Base-by-base conservation (phyloP, 2,888 invertebrate genomes). In the Liopterus haemorrhoidalis region DNA sequence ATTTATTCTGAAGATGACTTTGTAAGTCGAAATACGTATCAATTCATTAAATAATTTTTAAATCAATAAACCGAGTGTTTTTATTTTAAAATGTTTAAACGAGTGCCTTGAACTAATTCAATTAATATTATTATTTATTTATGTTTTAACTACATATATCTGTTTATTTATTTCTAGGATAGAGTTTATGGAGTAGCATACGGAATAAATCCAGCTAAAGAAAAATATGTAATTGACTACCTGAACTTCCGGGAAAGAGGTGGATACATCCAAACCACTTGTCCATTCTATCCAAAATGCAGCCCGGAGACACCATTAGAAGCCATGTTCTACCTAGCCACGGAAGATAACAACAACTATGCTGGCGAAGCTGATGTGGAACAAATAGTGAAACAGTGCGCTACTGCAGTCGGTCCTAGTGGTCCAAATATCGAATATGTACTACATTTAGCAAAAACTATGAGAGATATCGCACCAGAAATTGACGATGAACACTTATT, bases 141-240 rank as follows among this genome's bases (percentile, higher is more conserved):
- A n/a, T n/a, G n/a, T n/a, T n/a, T n/a, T n/a, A n/a, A n/a, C n/a
- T n/a, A 12, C 31, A 12, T 12, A n/a, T 32, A 8, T 16, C 4
- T 32, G 6, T 32, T 5, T 11, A 35, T 36, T 42, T 22, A 18
- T 41, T 53, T 54, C 46, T 49, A 61, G 66, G 81, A 79, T 46
- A 70, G 71, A 58, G 94, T 95, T 0, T 95, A 91, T 83, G 96
- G 96, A 2, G 74, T 94, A 9, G 94, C 94, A 0, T 96, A 93
- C 66, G 81, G 86, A 68, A 90, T 97, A 58, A 76, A 78, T 5
- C 66, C 74, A 0, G 68, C 78, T 35, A 78, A 92, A 49, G 75
- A 77, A 51, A 73, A 77, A 5, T 65, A 72, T 49, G 93, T 95
- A 0, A 74, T 85, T 1, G 71, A 79, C 39, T 87, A 95, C 63